Base-by-base conservation (phyloP, 2,888 invertebrate genomes). In the Stictocephala bisonia region DNA sequence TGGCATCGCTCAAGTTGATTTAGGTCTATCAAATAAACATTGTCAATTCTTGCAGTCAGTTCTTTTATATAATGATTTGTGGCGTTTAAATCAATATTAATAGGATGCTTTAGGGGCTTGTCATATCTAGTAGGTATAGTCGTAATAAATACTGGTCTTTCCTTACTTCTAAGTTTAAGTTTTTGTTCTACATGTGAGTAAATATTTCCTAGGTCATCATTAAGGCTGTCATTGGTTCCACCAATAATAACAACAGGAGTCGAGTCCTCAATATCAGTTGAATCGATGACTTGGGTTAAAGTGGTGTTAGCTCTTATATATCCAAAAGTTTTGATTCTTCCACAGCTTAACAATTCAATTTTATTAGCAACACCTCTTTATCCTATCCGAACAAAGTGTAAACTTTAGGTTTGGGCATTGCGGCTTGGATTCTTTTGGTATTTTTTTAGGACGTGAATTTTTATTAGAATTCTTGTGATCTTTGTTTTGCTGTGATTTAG, bases 181-280 rank as follows among this genome's bases (percentile, higher is more conserved):
- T 51, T 26, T 3, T 11, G 6, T 24, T 24, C 51, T 3, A 51
- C 13, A 24, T 51, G 13, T 51, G 1, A 3, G n/a, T 51, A 26
- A 51, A 51, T 24, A 13, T n/a, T 4, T 13, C 13, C n/a, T 3
- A 51, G 27, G 51, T 24, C 26, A 51, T 11, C 6, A 11, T 51
- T 24, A 4, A 24, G 24, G 27, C 24, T 7, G 13, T 51, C 24
- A 11, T 24, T 51, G 4, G 26, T 51, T 7, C 51, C 51, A 2
- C 51, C 51, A 24, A 51, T 24, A 51, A 51, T 26, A n/a, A 51
- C 51, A 20, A 51, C 51, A n/a, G 51, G 51, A 2, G 51, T n/a
- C n/a, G 11, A 26, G 2, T 24, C 24, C 3, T 51, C 51, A 3
- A 51, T 9, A 24, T 9, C 9, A 2, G 11, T 51, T 4, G 51